Evolutionary conservation across 2,113 vertebrate genomes (phyloP), one percentile per base, ranked within the genome.

Genomic region (Megaleporinus macrocephalus): DNA sequence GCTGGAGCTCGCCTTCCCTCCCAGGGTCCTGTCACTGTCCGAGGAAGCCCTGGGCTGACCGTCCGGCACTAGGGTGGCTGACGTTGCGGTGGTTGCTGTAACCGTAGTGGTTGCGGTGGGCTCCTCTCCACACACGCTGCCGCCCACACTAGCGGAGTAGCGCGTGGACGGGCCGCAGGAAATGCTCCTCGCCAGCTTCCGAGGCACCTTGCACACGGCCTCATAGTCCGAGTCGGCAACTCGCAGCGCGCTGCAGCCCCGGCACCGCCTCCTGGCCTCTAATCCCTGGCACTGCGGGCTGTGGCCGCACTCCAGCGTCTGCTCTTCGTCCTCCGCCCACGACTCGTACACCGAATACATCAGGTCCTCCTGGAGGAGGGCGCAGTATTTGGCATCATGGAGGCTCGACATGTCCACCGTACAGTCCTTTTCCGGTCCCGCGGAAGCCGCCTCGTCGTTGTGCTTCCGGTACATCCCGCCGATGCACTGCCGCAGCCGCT

Each of bases 181-280:
- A 75, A 95, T 92, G 83, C 96, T 97, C 29, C 95, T 89, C 12
- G 96, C 95, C 84, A 97, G 89, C 83, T 96, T 98, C 0, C 98
- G 94, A 0, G 97, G 97, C 49, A 98, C 94, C 87, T 95, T 97
- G 83, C 98, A 99, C 76, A 98, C 96, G 0, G 97, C 97, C 87
- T 99, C 98, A 0, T 98, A 98, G 89, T 98, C 97, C 0, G 97
- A 94, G 53, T 99, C 98, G 0, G 95, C 93, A 41, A 98, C 97
- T 0, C 97, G 94, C 87, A 96, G 89, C 6, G 91, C 89, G 0
- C 95, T 93, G 14, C 98, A 98, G 26, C 96, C 95, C 0, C 94
- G 93, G 86, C 97, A 98, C 53, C 91, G 66, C 27, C 76, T 47
- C 6, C 68, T 44, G 66, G 20, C 33, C 22, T 85, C 79, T 0